Base-by-base conservation (phyloP, 2,888 invertebrate genomes). In the Andrena minutula region DNA sequence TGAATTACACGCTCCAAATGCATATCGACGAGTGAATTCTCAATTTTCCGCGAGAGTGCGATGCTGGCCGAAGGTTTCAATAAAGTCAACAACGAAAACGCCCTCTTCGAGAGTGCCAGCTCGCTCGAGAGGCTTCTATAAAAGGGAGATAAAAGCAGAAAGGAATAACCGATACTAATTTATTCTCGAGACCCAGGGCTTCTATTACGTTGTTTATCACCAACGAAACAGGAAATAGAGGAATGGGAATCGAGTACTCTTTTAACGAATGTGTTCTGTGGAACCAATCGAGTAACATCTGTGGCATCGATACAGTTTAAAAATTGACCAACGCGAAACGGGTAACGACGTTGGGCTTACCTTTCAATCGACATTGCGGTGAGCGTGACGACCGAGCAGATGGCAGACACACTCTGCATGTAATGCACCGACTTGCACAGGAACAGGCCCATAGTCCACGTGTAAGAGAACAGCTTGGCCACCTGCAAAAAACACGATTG, bases 361-460 rank as follows among this genome's bases (percentile, higher is more conserved):
- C 97, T 95, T 94, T 97, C 97, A 69, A 96, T 94, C 88, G 96
- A 96, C 95, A 97, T 97, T 64, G 96, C 95, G 1, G 96, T 96
- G 79, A 97, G 94, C 0, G 96, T 97, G 84, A 96, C 94, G 35
- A 96, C 96, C 0, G 96, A 96, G 91, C 96, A 97, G 83, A 96
- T 95, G 84, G 96, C 96, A 1, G 96, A 96, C 56, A 97, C 95
- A 86, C 95, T 96, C 94, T 97, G 97, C 93, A 96, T 95, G 94
- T 96, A 97, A 93, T 96, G 96, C 12, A 96, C 96, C 73, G 95
- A 94, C 93, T 96, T 96, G 93, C 97, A 97, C 79, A 96, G 93
- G 90, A 96, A 95, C 82, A 94, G 93, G 1, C 97, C 97, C 94
- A 96, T 95, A 7, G 95, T 95, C 96, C 97, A 97, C 0, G 96